A percentile compares a stretch with the other conserved stretches of the same genome.
Conservation (phyloP, 2,797 vertebrate species). For the Carcharodon carcharias region DNA sequence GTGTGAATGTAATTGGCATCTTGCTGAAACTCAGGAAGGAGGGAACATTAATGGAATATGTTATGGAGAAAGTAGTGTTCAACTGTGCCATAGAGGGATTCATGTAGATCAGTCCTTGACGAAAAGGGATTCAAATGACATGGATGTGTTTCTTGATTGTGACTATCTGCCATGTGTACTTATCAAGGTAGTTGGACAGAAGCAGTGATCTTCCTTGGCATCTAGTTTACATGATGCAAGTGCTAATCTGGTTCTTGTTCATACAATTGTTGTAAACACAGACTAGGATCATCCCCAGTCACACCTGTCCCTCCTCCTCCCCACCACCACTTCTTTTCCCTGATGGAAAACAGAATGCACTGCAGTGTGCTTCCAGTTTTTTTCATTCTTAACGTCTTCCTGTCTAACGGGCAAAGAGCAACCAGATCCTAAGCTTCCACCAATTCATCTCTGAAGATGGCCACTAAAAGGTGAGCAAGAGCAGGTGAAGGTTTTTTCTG, state of each 20-base stretch:
- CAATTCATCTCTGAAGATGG: not conserved
- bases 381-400: not conserved
- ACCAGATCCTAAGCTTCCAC: too few relatives aligned
- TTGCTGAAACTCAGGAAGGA: not conserved
- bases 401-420: not conserved
- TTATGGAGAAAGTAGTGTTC: not conserved
- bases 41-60: not conserved
- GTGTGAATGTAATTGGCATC: not conserved
- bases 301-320: not conserved
- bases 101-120: not conserved
- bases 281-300: too few relatives aligned
- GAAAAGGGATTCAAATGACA: not conserved
- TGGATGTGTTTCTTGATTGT: not conserved
- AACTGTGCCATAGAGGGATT: not conserved
- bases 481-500: not conserved
- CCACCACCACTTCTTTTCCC: not conserved
- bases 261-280: not conserved
- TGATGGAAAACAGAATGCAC: too few relatives aligned
- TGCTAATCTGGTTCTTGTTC: not conserved
- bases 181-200: not conserved
- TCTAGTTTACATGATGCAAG: not conserved
- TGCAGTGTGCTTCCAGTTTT: not conserved
- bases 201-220: not conserved
- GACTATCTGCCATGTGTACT: not conserved
- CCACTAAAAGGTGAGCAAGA: not conserved